Conservation (phyloP, 2,113 vertebrate species). For the Elgaria multicarinata region DNA sequence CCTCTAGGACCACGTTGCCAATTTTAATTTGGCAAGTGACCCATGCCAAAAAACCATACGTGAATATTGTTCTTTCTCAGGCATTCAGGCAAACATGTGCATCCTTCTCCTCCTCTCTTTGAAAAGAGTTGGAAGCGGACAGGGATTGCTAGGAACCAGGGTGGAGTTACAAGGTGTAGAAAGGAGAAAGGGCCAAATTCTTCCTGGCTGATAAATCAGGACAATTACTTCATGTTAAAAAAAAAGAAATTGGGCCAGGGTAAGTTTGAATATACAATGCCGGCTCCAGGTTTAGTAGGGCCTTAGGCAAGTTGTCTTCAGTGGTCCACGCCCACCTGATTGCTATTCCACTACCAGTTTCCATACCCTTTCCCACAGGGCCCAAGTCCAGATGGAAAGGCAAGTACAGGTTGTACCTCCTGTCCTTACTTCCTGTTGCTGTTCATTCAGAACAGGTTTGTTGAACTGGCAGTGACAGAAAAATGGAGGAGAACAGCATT, state of each 20-base stretch:
- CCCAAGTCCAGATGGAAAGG: neutral
- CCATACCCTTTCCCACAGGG: neutral
- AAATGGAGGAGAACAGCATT: too few species aligned
- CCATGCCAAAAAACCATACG: slow-evolving; percentile 14
- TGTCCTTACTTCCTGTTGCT: neutral
- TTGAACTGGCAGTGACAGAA: neutral
- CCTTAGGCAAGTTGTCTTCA: neutral
- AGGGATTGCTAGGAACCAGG: neutral
- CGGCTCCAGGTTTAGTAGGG: neutral
- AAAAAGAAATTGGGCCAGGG: neutral
- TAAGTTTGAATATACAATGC: neutral
- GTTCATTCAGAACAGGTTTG: neutral
- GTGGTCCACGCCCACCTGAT: neutral
- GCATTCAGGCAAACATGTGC: neutral
- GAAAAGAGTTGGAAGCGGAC: neutral
- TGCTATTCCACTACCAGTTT: neutral
- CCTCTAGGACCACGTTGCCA: neutral
- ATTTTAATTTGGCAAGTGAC: slow-evolving; percentile 26
- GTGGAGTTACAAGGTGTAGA: neutral
- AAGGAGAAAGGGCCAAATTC: neutral
- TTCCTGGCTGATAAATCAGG: neutral
- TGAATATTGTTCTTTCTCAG: slow-evolving; percentile 17
- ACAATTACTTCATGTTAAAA: neutral
- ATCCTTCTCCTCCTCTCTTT: neutral
- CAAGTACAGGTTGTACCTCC: neutral